Evolutionary conservation across 2,797 vertebrate species (phyloP).

Genomic region (Sebastes oblongus): DNA sequence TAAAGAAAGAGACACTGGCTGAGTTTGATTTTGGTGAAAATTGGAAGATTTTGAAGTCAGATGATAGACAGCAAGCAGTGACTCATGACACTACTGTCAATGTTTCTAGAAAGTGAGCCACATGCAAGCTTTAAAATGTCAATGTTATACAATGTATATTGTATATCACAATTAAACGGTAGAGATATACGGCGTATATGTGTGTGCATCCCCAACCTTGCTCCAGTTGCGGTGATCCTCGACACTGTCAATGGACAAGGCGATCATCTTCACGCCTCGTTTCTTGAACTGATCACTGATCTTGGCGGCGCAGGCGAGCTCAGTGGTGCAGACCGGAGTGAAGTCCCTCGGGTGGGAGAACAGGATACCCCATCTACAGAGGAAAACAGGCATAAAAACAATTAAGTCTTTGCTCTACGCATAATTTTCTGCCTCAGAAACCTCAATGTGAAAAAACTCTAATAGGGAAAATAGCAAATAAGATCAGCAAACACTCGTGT

Average conservation of each 20-base stretch:
- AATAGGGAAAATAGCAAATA: not conserved
- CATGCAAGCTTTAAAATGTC: not conserved
- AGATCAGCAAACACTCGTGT: too few relatives aligned
- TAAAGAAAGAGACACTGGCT: not conserved
- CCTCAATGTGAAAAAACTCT: not conserved
- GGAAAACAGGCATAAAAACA: not conserved
- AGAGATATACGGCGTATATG: not conserved
- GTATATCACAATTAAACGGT: not conserved
- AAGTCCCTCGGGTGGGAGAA: constrained; percentile 97
- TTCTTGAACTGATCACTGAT: constrained; percentile 89
- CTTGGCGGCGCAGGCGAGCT: constrained; percentile 89
- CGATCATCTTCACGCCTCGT: constrained; percentile 93
- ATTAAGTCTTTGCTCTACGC: not conserved
- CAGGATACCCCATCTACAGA: constrained; percentile 92
- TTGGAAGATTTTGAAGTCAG: not conserved
- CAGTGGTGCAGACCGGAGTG: constrained; percentile 96
- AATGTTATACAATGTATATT: not conserved
- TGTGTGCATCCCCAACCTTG: constrained; percentile 81
- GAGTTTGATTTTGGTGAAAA: not conserved
- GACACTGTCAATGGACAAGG: constrained; percentile 92
- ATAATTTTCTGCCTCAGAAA: not conserved
- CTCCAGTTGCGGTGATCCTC: constrained; percentile 92
- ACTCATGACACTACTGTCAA: not conserved
- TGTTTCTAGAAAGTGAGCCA: not conserved
- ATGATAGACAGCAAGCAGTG: not conserved